Conservation (phyloP, 2,113 vertebrate species). For the Sinocyclocheilus maitianheensis region DNA sequence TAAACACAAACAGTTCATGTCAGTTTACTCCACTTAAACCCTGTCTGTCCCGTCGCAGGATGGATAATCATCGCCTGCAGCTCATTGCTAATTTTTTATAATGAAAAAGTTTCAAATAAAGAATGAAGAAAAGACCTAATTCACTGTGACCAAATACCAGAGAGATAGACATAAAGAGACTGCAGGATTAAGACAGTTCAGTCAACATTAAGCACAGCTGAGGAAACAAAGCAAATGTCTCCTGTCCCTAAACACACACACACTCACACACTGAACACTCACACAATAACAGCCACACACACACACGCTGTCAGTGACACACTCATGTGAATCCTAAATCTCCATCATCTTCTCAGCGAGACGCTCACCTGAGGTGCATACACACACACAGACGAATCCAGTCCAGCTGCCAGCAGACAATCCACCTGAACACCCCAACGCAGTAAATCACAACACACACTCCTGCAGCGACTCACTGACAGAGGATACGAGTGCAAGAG, state of each 20-base stretch:
- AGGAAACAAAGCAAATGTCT: constrained; percentile 55
- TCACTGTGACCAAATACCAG: constrained; percentile 11
- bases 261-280: not conserved
- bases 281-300: too few relatives aligned
- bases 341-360: not conserved
- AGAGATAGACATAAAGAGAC: not conserved
- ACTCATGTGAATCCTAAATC: not conserved
- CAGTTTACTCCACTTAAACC: not conserved
- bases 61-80: not conserved
- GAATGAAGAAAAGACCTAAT: too few relatives aligned
- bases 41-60: not conserved
- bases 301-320: not conserved
- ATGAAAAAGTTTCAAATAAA: not conserved
- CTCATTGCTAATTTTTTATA: not conserved
- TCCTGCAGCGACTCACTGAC: not conserved
- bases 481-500: not conserved
- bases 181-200: constrained; percentile 26
- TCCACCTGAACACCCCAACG: not conserved
- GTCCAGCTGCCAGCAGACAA: not conserved
- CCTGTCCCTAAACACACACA: not conserved
- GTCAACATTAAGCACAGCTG: constrained; percentile 55
- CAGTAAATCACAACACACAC: constrained; percentile 5
- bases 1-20: not conserved
- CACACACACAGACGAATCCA: not conserved
- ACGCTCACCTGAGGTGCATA: constrained; percentile 37